These are phyloP conservation scores for Neotoma lepida DNA, from an alignment of 2,113 vertebrate genomes.

Conservation along the genomic window DNA sequence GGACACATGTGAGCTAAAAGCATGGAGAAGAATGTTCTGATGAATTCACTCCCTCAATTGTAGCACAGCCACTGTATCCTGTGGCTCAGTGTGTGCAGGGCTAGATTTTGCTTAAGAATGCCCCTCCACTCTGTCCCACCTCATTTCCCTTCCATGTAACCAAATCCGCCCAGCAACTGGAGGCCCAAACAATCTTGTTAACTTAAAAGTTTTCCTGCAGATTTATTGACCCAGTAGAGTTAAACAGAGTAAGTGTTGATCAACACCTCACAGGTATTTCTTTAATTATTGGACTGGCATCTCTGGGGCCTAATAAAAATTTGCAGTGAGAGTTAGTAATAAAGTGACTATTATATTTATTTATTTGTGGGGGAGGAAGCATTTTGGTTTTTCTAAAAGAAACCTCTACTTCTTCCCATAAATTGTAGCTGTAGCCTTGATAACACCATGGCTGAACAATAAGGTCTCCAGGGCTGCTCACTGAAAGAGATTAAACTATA, in stretches of 20 bases:
- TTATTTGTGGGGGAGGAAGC: constrained; percentile 61
- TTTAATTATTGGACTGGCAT: constrained; percentile 83
- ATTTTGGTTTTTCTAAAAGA: constrained; percentile 80
- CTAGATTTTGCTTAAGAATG: constrained; percentile 52
- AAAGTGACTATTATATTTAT: constrained; percentile 79
- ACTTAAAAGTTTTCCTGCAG: constrained; percentile 78
- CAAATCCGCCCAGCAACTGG: constrained; percentile 73
- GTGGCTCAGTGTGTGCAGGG: constrained; percentile 21
- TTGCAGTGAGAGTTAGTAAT: constrained; percentile 82
- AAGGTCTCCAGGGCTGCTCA: constrained; percentile 83
- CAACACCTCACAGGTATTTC: constrained; percentile 82
- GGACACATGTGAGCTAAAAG: constrained; percentile 57
- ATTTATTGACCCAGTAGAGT: constrained; percentile 79
- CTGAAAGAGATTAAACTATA: constrained; percentile 88
- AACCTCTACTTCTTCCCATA: constrained; percentile 82
- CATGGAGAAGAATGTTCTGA: constrained; percentile 40
- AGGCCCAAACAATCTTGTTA: constrained; percentile 77
- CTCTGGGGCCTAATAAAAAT: constrained; percentile 84
- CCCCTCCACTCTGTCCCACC: constrained; percentile 62
- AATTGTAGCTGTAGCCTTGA: constrained; percentile 84
- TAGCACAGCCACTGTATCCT: constrained; percentile 54
- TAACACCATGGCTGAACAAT: constrained; percentile 84
- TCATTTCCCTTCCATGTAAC: constrained; percentile 57
- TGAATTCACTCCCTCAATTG: constrained; percentile 21
- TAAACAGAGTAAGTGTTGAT: constrained; percentile 77